Evolutionary conservation across 2,797 vertebrate genomes (phyloP).

Genomic region (Notamacropus eugenii): DNA sequence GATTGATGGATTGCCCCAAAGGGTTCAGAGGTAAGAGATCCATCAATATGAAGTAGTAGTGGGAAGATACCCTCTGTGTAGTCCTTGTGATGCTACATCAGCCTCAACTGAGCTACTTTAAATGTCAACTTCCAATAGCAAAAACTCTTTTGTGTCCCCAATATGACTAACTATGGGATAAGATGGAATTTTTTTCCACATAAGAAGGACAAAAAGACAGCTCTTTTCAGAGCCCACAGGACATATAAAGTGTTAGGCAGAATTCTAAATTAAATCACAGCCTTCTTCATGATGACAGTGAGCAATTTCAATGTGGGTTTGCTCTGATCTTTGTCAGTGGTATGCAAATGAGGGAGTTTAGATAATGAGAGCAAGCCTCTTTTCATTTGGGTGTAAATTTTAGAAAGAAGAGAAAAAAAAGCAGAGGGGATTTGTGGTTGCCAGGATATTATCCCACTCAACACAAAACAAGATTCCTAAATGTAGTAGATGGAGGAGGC

Average conservation of each 20-base stretch:
- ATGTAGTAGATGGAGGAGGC: not conserved
- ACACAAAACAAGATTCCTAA: conserved; percentile 49
- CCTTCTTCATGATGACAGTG: conserved; percentile 26
- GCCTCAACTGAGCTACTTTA: not conserved
- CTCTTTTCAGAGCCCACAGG: not conserved
- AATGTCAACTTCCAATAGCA: not conserved
- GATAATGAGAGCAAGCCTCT: conserved; percentile 55
- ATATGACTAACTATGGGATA: not conserved
- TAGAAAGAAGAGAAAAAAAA: conserved; percentile 52
- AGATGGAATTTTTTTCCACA: not conserved
- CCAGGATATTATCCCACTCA: conserved; percentile 9
- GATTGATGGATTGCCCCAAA: not conserved
- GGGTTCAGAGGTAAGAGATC: not conserved
- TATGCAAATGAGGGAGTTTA: conserved; percentile 40
- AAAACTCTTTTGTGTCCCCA: not conserved
- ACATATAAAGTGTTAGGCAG: conserved; percentile 5
- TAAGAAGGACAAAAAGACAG: conserved; percentile 2
- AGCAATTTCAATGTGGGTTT: not conserved
- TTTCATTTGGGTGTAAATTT: conserved; percentile 62
- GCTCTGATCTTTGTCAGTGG: not conserved
- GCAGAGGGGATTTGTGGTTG: conserved; percentile 50
- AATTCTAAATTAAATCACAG: conserved; percentile 30
- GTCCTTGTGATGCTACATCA: not conserved
- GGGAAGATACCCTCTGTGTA: not conserved
- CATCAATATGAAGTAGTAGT: not conserved